phyloP scores from a whole-genome alignment of 2,888 invertebrate species.

The Tenthredo mesomela region DNA sequence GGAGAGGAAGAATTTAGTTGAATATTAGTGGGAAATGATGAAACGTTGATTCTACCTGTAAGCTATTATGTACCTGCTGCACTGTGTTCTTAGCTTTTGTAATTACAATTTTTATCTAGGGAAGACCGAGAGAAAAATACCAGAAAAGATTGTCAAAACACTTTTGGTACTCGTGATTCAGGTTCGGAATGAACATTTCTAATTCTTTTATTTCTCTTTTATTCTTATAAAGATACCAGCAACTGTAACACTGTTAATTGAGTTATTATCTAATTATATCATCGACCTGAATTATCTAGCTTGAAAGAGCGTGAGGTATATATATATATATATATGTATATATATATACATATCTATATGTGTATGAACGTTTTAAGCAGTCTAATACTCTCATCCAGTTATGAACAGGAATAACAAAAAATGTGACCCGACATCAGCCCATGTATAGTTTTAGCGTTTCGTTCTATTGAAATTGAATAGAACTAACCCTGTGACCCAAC shows the following conservation, averaged over 20 bases:
- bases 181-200: conserved; percentile 4
- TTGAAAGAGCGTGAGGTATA: conserved; percentile 8
- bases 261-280: conserved; percentile 49
- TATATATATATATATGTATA: too few relatives aligned
- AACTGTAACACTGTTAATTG: conserved; percentile 39
- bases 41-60: conserved; percentile 41
- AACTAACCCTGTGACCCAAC: conserved; percentile 33
- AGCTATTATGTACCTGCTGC: conserved; percentile 38
- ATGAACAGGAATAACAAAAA: not conserved
- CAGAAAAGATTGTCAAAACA: conserved; percentile 31
- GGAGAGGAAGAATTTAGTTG: conserved; percentile 41
- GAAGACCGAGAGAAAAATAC: conserved; percentile 22
- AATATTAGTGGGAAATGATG: conserved; percentile 47
- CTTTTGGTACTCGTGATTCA: not conserved
- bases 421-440: not conserved
- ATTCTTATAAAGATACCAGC: not conserved
- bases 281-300: conserved; percentile 17
- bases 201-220: not conserved
- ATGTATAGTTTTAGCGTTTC: not conserved
- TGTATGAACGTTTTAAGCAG: not conserved
- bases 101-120: conserved; percentile 30
- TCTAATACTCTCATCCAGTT: not conserved
- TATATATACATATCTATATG: too few relatives aligned
- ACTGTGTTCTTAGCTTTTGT: conserved; percentile 9
- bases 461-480: conserved; percentile 39